phyloP scores from a whole-genome alignment of 2,113 vertebrate species.

The Aspidoscelis tigris region DNA sequence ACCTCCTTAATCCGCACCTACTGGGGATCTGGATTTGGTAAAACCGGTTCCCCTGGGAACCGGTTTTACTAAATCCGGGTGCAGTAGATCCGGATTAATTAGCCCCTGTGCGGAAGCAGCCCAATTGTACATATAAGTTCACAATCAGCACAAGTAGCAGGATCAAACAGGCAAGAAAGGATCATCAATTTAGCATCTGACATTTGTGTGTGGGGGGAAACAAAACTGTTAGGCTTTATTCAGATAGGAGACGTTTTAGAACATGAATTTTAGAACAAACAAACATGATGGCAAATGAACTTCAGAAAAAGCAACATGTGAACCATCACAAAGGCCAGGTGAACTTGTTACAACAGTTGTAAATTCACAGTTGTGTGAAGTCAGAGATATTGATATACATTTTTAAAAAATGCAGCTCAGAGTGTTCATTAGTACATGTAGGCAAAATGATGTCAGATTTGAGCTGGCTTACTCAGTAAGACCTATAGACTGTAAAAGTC shows the following conservation, averaged over 20 bases:
- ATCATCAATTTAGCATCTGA: too few species aligned
- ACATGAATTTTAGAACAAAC: neutral
- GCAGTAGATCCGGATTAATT: too few species aligned
- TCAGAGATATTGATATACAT: too few species aligned
- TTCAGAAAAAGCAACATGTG: neutral
- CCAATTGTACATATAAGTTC: neutral
- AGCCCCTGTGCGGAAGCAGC: too few species aligned
- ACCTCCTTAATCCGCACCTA: too few species aligned
- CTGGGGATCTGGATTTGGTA: too few species aligned
- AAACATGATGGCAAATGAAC: neutral
- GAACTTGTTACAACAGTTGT: neutral
- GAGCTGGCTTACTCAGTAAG: neutral
- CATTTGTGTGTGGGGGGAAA: neutral
- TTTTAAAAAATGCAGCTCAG: too few species aligned
- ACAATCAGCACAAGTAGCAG: neutral
- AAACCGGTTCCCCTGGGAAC: too few species aligned
- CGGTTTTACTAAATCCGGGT: too few species aligned
- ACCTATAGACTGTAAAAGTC: neutral
- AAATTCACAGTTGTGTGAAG: neutral
- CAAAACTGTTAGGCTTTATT: neutral
- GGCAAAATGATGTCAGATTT: too few species aligned
- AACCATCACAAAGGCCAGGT: neutral
- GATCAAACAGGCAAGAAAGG: neutral
- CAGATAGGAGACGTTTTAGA: neutral
- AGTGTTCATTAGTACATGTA: too few species aligned